Conservation (phyloP, 2,113 vertebrate genomes). For the Platichthys stellatus region DNA sequence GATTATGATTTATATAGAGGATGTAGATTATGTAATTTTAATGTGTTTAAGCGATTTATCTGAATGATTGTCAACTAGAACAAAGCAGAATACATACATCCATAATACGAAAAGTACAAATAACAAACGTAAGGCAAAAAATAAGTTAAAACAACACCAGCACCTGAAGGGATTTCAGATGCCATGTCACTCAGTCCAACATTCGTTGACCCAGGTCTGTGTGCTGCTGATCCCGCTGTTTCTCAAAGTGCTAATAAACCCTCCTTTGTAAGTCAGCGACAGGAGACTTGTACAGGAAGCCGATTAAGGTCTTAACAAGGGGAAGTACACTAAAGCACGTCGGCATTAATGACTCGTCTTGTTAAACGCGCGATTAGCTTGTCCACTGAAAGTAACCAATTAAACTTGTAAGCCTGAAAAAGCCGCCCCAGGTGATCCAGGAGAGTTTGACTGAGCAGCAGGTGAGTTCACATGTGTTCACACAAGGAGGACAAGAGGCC, state of each 20-base stretch:
- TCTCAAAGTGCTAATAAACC: constrained; percentile 70
- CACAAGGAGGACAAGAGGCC: not conserved
- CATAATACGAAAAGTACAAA: not conserved
- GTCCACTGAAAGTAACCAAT: constrained; percentile 60
- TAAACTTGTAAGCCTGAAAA: constrained; percentile 38
- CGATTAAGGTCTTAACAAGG: constrained; percentile 78
- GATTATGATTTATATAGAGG: not conserved
- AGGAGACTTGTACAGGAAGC: constrained; percentile 63
- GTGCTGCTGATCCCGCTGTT: constrained; percentile 60
- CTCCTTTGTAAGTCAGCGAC: constrained; percentile 61
- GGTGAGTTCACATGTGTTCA: not conserved
- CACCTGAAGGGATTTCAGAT: constrained; percentile 4
- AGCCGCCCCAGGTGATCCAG: constrained; percentile 1
- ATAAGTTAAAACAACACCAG: constrained; percentile 2
- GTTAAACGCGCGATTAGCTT: constrained; percentile 65
- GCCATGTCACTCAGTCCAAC: constrained; percentile 17
- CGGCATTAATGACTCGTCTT: constrained; percentile 60
- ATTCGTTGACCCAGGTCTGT: constrained; percentile 30
- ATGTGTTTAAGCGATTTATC: not conserved
- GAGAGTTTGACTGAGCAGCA: not conserved
- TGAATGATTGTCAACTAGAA: not conserved
- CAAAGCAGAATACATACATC: not conserved
- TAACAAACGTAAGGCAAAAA: not conserved
- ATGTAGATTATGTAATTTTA: not conserved
- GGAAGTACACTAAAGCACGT: constrained; percentile 60